Conservation (phyloP, 2,797 vertebrate genomes). For the Serranus cabrilla region DNA sequence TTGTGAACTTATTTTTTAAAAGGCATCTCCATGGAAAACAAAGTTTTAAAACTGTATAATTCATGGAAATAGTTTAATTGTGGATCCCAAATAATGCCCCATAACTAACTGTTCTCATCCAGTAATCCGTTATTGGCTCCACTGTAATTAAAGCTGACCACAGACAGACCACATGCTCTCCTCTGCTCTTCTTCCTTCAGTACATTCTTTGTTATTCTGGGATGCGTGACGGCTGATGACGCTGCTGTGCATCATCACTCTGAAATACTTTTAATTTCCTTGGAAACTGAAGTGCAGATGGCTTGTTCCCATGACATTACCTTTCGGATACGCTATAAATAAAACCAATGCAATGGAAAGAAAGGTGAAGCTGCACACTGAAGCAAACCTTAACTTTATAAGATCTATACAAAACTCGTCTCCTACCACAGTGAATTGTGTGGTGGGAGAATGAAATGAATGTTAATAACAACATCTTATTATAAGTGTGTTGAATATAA, state of each 20-base stretch:
- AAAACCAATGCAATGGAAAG: background rate
- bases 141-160: background rate
- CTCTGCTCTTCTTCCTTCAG: background rate
- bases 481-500: background rate
- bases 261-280: slow-evolving; percentile 24
- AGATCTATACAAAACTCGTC: background rate
- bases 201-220: slow-evolving; percentile 15
- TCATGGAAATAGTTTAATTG: background rate
- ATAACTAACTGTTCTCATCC: background rate
- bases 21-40: background rate
- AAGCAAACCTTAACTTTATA: background rate
- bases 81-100: background rate
- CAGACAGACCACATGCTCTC: background rate
- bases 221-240: background rate
- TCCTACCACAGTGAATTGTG: too few relatives aligned
- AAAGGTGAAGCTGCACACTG: background rate
- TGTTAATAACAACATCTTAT: background rate
- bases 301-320: background rate
- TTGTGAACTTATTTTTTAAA: background rate
- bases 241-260: slow-evolving; percentile 5
- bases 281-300: slow-evolving; percentile 14
- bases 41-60: background rate
- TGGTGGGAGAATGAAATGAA: too few relatives aligned
- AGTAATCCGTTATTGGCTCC: background rate
- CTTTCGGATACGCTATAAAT: slow-evolving; percentile 5